Conservation (phyloP, 1,140 invertebrate species). For the Mycetomoellerius zeteki region DNA sequence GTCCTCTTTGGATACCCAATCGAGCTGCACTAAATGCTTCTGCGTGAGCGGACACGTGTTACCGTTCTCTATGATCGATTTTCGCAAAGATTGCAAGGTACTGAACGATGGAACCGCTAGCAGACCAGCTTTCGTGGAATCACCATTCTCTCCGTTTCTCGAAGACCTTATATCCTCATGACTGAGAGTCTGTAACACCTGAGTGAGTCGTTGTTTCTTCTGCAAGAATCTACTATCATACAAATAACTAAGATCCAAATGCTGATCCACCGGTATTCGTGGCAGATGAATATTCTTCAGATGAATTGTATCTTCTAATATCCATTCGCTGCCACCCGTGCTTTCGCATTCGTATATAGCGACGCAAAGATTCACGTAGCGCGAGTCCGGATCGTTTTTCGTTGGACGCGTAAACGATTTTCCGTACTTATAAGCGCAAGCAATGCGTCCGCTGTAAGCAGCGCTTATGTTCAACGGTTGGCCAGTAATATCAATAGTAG, state of each 20-base stretch:
- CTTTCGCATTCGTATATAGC: constrained; percentile 99
- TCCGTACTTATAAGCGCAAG: constrained; percentile 97
- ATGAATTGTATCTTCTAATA: constrained; percentile 98
- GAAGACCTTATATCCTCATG: constrained; percentile 87
- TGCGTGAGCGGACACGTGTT: constrained; percentile 96
- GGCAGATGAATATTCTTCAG: constrained; percentile 95
- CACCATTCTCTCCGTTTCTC: constrained; percentile 84
- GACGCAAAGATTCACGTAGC: constrained; percentile 97
- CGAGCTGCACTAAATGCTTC: constrained; percentile 96
- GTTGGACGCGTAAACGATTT: constrained; percentile 94
- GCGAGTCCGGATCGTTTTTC: constrained; percentile 92
- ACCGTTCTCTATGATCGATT: constrained; percentile 96
- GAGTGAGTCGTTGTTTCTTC: constrained; percentile 92
- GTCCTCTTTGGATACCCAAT: constrained; percentile 99
- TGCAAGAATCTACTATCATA: constrained; percentile 94
- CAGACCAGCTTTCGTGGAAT: constrained; percentile 87
- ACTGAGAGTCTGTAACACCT: constrained; percentile 89
- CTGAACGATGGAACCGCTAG: constrained; percentile 97
- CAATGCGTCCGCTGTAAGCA: constrained; percentile 98
- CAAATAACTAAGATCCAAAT: constrained; percentile 94
- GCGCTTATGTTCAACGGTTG: constrained; percentile 97
- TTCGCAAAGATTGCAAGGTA: constrained; percentile 95
- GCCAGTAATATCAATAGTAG: constrained; percentile 95
- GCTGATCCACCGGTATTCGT: constrained; percentile 92
- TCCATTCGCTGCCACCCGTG: constrained; percentile 98